phyloP scores from a whole-genome alignment of 2,113 vertebrate species.

The Ptychochromis oligacanthus region DNA sequence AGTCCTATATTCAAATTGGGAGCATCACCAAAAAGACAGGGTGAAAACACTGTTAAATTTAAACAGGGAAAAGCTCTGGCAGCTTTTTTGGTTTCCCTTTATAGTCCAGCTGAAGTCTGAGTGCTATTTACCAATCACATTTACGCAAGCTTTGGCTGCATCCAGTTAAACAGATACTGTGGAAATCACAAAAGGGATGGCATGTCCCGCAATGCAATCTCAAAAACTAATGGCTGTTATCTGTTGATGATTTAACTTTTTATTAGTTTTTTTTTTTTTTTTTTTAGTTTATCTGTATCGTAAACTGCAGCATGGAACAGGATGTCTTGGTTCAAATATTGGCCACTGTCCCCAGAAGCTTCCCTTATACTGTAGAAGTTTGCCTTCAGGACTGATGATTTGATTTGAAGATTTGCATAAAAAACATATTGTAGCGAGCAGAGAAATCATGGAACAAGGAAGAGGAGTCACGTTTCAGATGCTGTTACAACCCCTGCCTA shows the following conservation, averaged over 20 bases:
- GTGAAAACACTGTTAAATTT: conserved; percentile 2
- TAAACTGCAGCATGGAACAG: not conserved
- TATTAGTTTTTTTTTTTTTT: no score
- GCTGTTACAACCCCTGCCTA: no score
- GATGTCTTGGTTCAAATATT: not conserved
- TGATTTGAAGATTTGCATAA: not conserved
- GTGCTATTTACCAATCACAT: not conserved
- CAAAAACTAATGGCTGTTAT: no score
- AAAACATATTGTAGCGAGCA: no score
- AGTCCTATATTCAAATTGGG: conserved; percentile 9
- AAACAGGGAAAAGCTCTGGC: not conserved
- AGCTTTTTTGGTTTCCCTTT: not conserved
- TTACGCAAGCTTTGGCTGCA: no score
- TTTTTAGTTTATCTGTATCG: no score
- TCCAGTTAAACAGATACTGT: no score
- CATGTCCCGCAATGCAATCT: no score
- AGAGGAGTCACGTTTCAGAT: no score
- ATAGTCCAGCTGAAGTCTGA: not conserved
- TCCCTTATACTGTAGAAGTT: not conserved
- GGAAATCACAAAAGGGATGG: no score
- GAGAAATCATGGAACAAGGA: no score
- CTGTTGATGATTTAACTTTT: no score
- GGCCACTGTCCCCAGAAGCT: not conserved
- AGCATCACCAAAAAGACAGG: not conserved
- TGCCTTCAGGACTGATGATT: not conserved